Base-by-base conservation (phyloP, 1,140 invertebrate species). In the Lucilia cuprina region DNA sequence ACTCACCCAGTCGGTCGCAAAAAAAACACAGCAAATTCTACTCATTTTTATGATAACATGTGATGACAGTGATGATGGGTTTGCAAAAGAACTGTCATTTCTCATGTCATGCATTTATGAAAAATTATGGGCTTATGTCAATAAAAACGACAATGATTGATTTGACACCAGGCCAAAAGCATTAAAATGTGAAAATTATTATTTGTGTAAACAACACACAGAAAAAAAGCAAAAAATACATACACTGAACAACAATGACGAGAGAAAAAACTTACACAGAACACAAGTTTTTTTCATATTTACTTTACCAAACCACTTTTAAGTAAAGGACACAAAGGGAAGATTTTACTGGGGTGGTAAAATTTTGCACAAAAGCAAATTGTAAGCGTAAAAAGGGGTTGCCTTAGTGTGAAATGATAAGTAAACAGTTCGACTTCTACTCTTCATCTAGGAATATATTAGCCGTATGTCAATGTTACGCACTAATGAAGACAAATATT, bases 401-500 rank as follows among this genome's bases (percentile, higher is more conserved):
- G 65, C 65, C 65, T 21, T 70, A 70, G 65, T 25, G 65, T 21
- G 25, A 70, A 70, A 70, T 70, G 65, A 70, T 19, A 70, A 70
- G 65, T 25, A 70, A 70, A 70, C 19, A 70, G 19, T 13, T 30
- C 25, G 25, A 30, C 25, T 55, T 82, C 49, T 82, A 60, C 30
- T 82, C n/a, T 21, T 30, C 1, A 1, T 30, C 25, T 30, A 30
- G 3, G 3, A 30, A 30, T 30, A 30, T 30, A 25, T 25, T 25
- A 70, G 65, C 10, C 65, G 19, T 83, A 49, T 84, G 83, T 84
- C 80, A 86, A 85, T 86, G 88, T 86, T 88, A 86, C 86, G 84
- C 88, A 86, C 87, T 88, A 88, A 89, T 89, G 88, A 89, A 88
- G 85, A 85, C 87, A 87, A 89, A 89, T 86, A 89, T 86, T 88